These are phyloP conservation scores for Acropternis orthonyx DNA, from an alignment of 2,797 vertebrate species.

Conservation along the genomic window DNA sequence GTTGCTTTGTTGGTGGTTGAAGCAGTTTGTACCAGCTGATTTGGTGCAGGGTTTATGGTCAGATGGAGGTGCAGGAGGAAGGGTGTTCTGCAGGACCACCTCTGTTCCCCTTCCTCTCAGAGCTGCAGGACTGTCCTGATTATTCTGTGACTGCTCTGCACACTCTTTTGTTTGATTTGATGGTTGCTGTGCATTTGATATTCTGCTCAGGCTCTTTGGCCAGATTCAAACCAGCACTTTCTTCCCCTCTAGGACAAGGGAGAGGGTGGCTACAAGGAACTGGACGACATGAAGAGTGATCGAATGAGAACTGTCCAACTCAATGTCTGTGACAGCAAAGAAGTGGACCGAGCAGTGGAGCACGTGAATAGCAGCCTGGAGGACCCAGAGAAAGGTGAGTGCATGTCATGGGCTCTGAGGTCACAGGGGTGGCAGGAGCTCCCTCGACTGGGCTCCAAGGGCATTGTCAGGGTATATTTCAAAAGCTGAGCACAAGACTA, in stretches of 20 bases:
- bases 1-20: neutral
- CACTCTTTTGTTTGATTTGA: neutral
- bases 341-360: constrained; percentile 73
- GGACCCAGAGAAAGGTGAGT: constrained; percentile 75
- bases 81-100: neutral
- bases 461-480: neutral
- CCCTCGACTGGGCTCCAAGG: neutral
- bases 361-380: constrained; percentile 53
- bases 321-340: constrained; percentile 76
- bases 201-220: neutral
- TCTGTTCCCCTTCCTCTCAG: neutral
- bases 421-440: neutral
- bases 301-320: constrained; percentile 78
- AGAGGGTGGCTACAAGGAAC: constrained; percentile 72
- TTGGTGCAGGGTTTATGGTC: neutral
- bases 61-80: neutral
- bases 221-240: neutral
- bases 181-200: neutral
- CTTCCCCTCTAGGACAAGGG: constrained; percentile 71
- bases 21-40: neutral
- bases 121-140: neutral
- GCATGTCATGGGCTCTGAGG: rapidly evolving
- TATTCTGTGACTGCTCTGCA: neutral
- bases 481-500: neutral
- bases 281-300: constrained; percentile 77